Conservation (phyloP, 2,888 invertebrate genomes). For the Nezara viridula region DNA sequence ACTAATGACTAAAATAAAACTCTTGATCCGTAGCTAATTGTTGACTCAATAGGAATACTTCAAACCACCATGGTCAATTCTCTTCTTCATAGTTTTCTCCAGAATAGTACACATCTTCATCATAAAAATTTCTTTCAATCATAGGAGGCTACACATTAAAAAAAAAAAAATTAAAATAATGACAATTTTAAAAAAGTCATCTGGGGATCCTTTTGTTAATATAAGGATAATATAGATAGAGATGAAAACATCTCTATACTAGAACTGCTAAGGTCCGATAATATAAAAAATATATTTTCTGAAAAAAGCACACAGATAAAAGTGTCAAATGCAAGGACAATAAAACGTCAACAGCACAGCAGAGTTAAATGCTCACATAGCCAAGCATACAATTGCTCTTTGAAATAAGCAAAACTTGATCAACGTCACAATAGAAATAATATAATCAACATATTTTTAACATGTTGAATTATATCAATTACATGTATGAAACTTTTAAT, state of each 20-base stretch:
- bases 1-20: constrained; percentile 26
- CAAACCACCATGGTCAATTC: neutral
- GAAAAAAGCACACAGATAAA: neutral
- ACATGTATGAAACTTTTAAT: too few relatives aligned
- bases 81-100: constrained; percentile 51
- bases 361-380: neutral
- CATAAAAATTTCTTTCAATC: constrained; percentile 49
- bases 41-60: neutral
- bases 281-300: neutral
- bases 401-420: neutral
- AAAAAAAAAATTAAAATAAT: neutral
- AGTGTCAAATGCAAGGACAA: neutral
- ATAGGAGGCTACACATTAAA: constrained; percentile 12
- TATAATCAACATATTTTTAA: neutral
- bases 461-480: too few relatives aligned
- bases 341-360: neutral
- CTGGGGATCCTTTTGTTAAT: neutral
- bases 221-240: neutral
- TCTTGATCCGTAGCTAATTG: constrained; percentile 10
- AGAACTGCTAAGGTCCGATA: neutral
- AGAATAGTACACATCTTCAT: constrained; percentile 51
- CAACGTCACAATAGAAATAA: neutral
- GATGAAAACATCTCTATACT: too few relatives aligned
- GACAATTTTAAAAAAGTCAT: neutral
- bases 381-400: too few relatives aligned